Evolutionary conservation across 2,113 vertebrate species (phyloP).

Genomic region (Passer montanus): DNA sequence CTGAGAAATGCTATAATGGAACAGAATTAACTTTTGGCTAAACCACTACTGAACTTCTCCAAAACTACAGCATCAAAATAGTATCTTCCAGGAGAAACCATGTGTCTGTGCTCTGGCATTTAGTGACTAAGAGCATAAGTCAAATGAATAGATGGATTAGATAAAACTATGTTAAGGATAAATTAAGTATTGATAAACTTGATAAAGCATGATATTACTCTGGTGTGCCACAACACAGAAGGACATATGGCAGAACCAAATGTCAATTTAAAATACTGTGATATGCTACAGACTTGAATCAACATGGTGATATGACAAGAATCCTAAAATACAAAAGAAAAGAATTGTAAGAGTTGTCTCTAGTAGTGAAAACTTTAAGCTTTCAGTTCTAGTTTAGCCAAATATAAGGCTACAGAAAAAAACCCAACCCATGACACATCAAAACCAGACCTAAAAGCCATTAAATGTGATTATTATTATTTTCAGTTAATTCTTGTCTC

Average conservation of each 20-base stretch:
- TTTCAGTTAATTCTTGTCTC: not conserved
- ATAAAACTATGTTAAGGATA: not conserved
- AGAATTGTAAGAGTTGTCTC: not conserved
- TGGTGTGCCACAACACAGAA: not conserved
- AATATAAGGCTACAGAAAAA: not conserved
- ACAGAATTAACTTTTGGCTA: not conserved
- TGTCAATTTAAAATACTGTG: not conserved
- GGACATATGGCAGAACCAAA: slow-evolving; percentile 16
- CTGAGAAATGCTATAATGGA: not conserved
- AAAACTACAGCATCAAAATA: not conserved
- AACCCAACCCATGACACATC: accelerated
- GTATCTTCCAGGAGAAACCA: not conserved
- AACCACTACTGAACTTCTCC: not conserved
- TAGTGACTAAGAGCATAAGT: not conserved
- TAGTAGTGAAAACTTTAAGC: not conserved
- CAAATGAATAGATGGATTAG: not conserved
- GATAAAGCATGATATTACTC: not conserved
- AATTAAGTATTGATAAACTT: slow-evolving; percentile 32
- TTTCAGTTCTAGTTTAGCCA: not conserved
- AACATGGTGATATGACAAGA: not conserved
- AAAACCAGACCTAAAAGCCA: not conserved
- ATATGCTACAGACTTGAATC: not conserved
- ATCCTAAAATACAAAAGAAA: not conserved
- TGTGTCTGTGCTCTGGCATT: not conserved
- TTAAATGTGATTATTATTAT: not conserved